Evolutionary conservation across 1,140 invertebrate species (phyloP), one percentile per base, ranked within the genome.

Genomic region (Zaprionus davidi): DNA sequence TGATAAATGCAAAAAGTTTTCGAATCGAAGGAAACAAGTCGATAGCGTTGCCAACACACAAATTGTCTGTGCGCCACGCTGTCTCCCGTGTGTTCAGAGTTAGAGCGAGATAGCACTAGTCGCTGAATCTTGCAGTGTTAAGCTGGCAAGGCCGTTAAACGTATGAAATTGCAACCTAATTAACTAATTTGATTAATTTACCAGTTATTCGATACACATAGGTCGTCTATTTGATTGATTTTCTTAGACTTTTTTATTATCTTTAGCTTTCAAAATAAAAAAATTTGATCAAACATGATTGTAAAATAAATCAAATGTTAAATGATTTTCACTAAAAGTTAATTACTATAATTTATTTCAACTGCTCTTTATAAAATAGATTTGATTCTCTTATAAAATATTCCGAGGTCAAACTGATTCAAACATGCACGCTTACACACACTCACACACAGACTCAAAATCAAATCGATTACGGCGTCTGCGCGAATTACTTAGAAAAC

Each of bases 1-100:
- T 85, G 46, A 58, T 20, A 34, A 62, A 62, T 76, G 26, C 49
- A 62, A 49, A 60, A 85, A 85, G 58, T 81, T 78, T 31, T 20
- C 13, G 17, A 49, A 38, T 15, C 11, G 5, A 67, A 55, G 7
- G 22, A 31, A 22, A 46, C 9, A 13, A 12, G 24, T 20, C 13
- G 9, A 59, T 3, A 34, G 62, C 56, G 20, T 55, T 69, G 46
- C 57, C 71, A 69, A 17, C 44, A 62, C 13, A 62, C n/a, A 22
- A 56, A 26, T 3, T 44, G 7, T 44, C n/a, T 22, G 11, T 20
- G 46, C 46, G 46, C 46, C 46, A 3, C 11, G 46, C 5, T 13
- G 46, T 24, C 46, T 51, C 3, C 20, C 11, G 4, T 12, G 46
- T 20, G 2, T 17, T 17, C 7, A 22, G 3, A 4, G 20, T 12